A percentile compares a stretch with the other conserved stretches of the same genome.
Conservation (phyloP, 2,113 vertebrate genomes). For the Entomyzon cyanotis region DNA sequence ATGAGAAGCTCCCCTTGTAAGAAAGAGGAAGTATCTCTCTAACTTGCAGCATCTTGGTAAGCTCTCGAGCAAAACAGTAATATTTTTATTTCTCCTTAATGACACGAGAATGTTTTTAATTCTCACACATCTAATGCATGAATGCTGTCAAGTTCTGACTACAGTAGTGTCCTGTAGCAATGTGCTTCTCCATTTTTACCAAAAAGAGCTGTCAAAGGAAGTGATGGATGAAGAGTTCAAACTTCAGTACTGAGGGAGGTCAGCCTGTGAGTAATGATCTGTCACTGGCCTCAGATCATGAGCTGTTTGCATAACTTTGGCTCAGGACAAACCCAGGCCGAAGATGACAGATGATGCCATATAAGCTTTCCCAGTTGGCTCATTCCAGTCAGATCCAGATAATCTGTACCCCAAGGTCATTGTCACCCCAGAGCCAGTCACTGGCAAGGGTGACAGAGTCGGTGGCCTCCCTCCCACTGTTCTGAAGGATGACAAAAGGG, state of each 20-base stretch:
- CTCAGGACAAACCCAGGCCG: not conserved
- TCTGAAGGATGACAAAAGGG: not conserved
- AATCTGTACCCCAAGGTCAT: not conserved
- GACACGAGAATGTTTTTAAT: not conserved
- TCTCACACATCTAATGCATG: not conserved
- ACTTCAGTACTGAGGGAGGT: not conserved
- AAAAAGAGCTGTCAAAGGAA: not conserved
- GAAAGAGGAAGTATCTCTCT: not conserved
- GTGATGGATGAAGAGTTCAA: not conserved
- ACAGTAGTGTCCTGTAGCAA: not conserved
- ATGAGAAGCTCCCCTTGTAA: not conserved
- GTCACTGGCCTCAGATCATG: conserved; percentile 38
- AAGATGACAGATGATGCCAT: not conserved
- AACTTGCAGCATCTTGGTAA: not conserved
- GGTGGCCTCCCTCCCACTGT: not conserved
- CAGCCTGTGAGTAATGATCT: conserved; percentile 30
- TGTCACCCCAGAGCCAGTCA: not conserved
- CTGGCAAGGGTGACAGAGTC: not conserved
- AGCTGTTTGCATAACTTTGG: conserved; percentile 18
- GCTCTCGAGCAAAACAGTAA: not conserved
- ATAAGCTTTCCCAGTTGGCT: conserved; percentile 10
- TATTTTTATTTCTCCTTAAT: not conserved
- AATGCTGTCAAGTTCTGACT: not conserved
- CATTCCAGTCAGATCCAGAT: conserved; percentile 15
- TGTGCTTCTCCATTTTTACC: not conserved